phyloP scores from a whole-genome alignment of 2,113 vertebrate species.

The Chlorodrepanis virens region DNA sequence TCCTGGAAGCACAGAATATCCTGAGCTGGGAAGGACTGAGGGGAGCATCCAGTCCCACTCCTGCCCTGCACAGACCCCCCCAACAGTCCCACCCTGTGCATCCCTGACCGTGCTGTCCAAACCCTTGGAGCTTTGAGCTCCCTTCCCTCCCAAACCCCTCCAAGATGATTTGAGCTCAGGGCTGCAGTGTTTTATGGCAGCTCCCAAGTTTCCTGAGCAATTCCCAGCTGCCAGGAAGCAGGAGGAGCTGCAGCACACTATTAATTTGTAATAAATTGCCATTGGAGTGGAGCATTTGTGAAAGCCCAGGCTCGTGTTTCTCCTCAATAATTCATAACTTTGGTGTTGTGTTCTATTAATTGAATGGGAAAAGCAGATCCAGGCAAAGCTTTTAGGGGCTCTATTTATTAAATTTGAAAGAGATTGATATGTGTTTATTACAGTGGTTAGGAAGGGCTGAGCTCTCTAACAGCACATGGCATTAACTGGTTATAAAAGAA shows the following conservation, averaged over 20 bases:
- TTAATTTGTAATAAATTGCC: slow-evolving; percentile 48
- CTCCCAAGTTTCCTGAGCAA: not conserved
- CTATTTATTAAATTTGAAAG: slow-evolving; percentile 16
- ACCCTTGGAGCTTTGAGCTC: not conserved
- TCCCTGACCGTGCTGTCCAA: not conserved
- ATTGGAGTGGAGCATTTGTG: not conserved
- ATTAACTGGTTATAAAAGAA: not conserved
- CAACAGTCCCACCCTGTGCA: not conserved
- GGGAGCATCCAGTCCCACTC: not conserved
- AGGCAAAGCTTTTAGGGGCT: not conserved
- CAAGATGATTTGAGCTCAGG: not conserved
- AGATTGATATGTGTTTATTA: not conserved
- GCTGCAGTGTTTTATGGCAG: not conserved
- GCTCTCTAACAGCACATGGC: not conserved
- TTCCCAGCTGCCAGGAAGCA: not conserved
- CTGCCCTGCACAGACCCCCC: not conserved
- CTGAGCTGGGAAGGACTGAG: not conserved
- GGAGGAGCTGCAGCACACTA: not conserved
- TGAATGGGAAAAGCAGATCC: not conserved
- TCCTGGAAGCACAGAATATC: not conserved
- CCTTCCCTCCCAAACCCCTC: not conserved
- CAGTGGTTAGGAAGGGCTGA: not conserved
- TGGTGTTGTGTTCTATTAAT: not conserved
- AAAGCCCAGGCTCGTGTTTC: slow-evolving; percentile 33
- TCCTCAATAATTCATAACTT: slow-evolving; percentile 47